Evolutionary conservation across 2,113 vertebrate genomes (phyloP), one percentile per base, ranked within the genome.

Genomic region (Chiloscyllium plagiosum): DNA sequence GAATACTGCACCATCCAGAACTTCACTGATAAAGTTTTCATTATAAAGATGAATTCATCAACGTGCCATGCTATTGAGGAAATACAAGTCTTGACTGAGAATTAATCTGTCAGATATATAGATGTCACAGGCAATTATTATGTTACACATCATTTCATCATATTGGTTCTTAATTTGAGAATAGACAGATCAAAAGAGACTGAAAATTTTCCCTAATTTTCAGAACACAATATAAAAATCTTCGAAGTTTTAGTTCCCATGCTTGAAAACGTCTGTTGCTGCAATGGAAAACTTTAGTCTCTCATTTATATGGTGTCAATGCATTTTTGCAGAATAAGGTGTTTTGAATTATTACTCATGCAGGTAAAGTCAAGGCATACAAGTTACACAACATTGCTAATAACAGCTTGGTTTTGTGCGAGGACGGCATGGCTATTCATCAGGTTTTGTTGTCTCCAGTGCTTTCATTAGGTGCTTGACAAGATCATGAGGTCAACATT

Each of bases 101-200:
- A 92, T 92, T 66, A 92, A 66, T 92, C 19, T 92, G 86, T 92
- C 52, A 92, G 1, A 33, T 65, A 92, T 92, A 92, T 65, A n/a
- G 33, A 4, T 92, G 61, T 66, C 89, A n/a, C 17, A 33, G 89
- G 61, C 89, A 92, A 92, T n/a, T 61, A 92, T 66, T 66, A 66
- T 65, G 52, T 90, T 56, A 90, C 29, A 90, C 29, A 33, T 90
- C 0, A 3, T 90, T 89, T 50, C 52, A 29, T 56, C 52, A 61
- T 15, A 37, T 61, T 22, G 89, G 89, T 0, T 92, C 33, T 37
- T 65, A 33, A 33, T 92, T 33, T 92, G 19, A 5, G 33, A 66
- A 65, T 5, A 65, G 87, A 37, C 15, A 92, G 56, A 8, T 29
- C 50, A 52, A 7, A 87, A 24, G 4, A 33, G 61, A 65, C 89